Evolutionary conservation across 2,113 vertebrate genomes (phyloP), one percentile per base, ranked within the genome.

Genomic region (Poeciliopsis retropinna): DNA sequence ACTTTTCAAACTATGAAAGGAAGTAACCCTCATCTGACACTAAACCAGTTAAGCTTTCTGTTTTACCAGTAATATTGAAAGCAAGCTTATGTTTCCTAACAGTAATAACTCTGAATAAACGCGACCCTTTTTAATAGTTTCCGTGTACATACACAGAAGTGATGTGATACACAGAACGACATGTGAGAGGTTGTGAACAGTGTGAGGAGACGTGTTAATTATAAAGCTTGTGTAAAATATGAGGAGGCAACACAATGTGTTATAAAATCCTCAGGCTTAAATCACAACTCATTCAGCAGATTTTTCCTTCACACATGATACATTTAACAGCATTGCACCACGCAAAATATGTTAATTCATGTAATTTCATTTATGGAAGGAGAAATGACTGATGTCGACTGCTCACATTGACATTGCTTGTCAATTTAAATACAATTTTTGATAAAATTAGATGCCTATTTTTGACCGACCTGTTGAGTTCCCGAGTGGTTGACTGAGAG

Each of bases 401-500:
- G 34, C 34, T 37, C 10, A 37, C 34, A 37, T 37, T 0, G 2
- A 37, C 34, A 11, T 11, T 37, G 34, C 34, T 37, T 12, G 34
- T 11, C 34, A 11, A 37, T 12, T 37, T 37, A 37, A 37, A 37
- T 11, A 12, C 34, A 37, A 62, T 75, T 64, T 17, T 19, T 10
- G 51, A 0, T 15, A 11, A 57, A 57, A n/a, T 22, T n/a, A 47
- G 19, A 19, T 47, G 51, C 25, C 51, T 57, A n/a, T 57, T 57
- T n/a, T n/a, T 57, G 25, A 57, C 51, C 7, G 51, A n/a, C 14
- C 28, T 25, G 67, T 39, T 25, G 4, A 4, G 30, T 95, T 94
- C 98, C 97, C 96, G 39, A 41, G 39, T 14, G 39, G 14, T 96
- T 95, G 84, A 96, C 97, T 27, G 96, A 95, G 47, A 95, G 96